Percentiles rank a stretch among this genome's conserved stretches.
phyloP scores from a whole-genome alignment of 1,140 invertebrate genomes.

The Philaenus spumarius region DNA sequence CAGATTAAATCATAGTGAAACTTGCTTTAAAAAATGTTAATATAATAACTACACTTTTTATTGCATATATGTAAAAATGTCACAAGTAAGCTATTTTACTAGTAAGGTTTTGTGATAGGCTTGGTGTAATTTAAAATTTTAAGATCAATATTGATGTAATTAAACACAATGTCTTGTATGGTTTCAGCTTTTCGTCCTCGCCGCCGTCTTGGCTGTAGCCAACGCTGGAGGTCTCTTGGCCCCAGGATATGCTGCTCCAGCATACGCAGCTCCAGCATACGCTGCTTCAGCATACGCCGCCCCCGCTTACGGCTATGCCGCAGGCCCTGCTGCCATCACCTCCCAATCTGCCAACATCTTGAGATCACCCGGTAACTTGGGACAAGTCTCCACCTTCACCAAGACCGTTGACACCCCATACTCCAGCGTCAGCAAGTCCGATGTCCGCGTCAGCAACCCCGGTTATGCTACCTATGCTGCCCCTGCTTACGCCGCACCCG shows the following conservation, averaged over 20 bases:
- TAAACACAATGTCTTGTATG: no score
- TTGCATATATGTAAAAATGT: no score
- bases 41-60: no score
- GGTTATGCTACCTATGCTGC: constrained; percentile 29
- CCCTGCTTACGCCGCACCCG: constrained; percentile 22
- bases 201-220: constrained; percentile 27
- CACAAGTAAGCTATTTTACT: no score
- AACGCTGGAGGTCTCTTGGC: constrained; percentile 23
- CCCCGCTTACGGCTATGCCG: constrained; percentile 21
- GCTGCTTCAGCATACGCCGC: constrained; percentile 32
- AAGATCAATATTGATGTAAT: no score
- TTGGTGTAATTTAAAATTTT: no score
- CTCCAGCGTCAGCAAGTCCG: constrained; percentile 37
- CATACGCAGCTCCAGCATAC: constrained; percentile 29
- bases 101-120: no score
- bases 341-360: constrained; percentile 34
- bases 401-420: constrained; percentile 38
- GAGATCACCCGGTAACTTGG: constrained; percentile 35
- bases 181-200: constrained; percentile 27
- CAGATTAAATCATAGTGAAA: no score
- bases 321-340: constrained; percentile 30
- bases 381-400: constrained; percentile 36
- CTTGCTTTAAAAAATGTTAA: no score
- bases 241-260: constrained; percentile 24
- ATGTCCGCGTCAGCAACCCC: constrained; percentile 39